Base-by-base conservation (phyloP, 2,888 invertebrate genomes). In the Mesodorylaimus sp. region DNA sequence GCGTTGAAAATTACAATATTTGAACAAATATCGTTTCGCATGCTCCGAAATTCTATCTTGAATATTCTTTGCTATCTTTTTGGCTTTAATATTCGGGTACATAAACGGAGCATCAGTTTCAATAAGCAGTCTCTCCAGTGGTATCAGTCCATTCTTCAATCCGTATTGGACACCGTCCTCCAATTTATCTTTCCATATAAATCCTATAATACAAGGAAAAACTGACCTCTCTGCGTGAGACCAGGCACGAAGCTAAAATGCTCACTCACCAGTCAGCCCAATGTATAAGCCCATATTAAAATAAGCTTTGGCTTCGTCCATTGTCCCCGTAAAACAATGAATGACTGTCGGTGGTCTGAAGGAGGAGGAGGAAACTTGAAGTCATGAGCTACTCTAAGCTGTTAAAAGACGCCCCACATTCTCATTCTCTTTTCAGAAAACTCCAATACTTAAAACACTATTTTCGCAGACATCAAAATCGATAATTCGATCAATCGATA, bases 91-190 rank as follows among this genome's bases (percentile, higher is more conserved):
- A 68, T 91, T 86, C 2, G 89, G 87, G 68, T 85, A 91, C 87
- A 89, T 88, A 65, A 87, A 91, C 1, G 91, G 89, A 0, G 88
- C 82, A 70, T 91, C 89, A 0, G 88, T 87, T 70, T 89, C 88
- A 3, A 91, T 80, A 51, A 91, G 69, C 58, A 89, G 69, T 65
- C 79, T 77, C 60, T 89, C 86, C 57, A 91, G 65, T 0, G 88
- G 86, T 60, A 87, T 73, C 48, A 78, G 73, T 49, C 82, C 79
- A 61, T 82, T 81, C 32, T 83, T 81, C 36, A 91, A 67, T 54
- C 87, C 71, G 64, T 83, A 78, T 48, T 87, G 74, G 2, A 91
- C 81, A 13, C 89, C 88, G 48, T 82, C 81, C 63, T 86, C 85
- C 3, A 85, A 83, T 70, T 87, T 88, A 64, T 89, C 89, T 73